Percentiles rank a stretch among this genome's conserved stretches.
Conservation (phyloP, 2,797 vertebrate species). For the Jordanella pulchra region DNA sequence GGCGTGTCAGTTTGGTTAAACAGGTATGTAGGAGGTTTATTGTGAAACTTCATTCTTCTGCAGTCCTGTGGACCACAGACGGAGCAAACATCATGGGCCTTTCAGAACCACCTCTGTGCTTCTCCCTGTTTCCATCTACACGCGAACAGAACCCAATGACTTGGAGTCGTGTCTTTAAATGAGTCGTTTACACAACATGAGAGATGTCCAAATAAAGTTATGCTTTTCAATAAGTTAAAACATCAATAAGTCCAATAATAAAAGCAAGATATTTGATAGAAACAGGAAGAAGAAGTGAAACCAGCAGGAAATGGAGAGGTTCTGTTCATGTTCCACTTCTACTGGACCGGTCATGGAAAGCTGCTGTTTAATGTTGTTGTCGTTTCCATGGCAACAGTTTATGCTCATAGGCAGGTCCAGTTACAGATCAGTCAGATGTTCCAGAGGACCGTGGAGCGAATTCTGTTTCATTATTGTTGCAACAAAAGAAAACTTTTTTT, state of each 20-base stretch:
- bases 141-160: background rate
- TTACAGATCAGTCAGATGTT: conserved; percentile 16
- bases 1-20: conserved; percentile 19
- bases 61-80: no score
- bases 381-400: background rate
- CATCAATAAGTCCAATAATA: no score
- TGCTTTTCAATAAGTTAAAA: background rate
- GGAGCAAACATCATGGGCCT: no score
- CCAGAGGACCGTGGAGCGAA: conserved; percentile 12
- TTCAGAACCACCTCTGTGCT: no score
- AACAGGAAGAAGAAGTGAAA: background rate
- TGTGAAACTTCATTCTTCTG: no score
- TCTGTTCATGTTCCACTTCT: background rate
- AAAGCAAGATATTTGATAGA: background rate
- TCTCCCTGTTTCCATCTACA: background rate
- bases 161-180: background rate
- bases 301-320: background rate
- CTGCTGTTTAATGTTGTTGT: background rate
- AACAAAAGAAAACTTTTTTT: no score
- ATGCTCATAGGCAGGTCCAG: background rate
- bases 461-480: no score
- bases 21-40: no score
- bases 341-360: no score
- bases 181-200: no score
- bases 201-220: background rate